Percentiles rank a stretch among this genome's conserved stretches.
Conservation (phyloP, 2,113 vertebrate species). For the Elgaria multicarinata region DNA sequence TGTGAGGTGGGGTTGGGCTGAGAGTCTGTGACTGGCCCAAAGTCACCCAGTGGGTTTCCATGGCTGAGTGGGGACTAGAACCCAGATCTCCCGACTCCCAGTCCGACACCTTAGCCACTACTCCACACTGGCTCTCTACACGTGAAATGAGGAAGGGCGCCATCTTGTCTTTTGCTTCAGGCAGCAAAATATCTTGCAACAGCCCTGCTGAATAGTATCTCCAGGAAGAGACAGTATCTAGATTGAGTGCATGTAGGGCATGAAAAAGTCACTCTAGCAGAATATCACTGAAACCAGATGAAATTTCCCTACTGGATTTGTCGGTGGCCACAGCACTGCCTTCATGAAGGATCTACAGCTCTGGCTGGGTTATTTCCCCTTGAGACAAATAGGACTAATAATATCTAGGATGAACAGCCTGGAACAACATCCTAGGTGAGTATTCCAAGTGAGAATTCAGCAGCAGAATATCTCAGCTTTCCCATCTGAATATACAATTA, state of each 20-base stretch:
- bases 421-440: background rate
- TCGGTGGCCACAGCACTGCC: background rate
- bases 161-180: too few species aligned
- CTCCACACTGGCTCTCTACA: too few species aligned
- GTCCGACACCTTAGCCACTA: too few species aligned
- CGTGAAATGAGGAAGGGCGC: too few species aligned
- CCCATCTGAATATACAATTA: background rate
- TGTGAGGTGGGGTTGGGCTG: too few species aligned
- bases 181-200: too few species aligned
- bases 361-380: background rate
- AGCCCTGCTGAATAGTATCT: background rate
- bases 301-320: background rate
- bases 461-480: background rate
- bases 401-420: background rate
- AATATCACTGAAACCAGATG: background rate
- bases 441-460: background rate
- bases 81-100: too few species aligned
- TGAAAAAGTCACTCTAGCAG: background rate
- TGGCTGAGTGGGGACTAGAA: too few species aligned
- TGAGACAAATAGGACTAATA: background rate
- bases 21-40: too few species aligned
- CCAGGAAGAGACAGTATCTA: background rate
- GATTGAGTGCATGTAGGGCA: background rate
- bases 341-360: background rate
- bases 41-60: too few species aligned